Evolutionary conservation across 1,140 invertebrate genomes (phyloP).

Genomic region (Pararge aegeria): DNA sequence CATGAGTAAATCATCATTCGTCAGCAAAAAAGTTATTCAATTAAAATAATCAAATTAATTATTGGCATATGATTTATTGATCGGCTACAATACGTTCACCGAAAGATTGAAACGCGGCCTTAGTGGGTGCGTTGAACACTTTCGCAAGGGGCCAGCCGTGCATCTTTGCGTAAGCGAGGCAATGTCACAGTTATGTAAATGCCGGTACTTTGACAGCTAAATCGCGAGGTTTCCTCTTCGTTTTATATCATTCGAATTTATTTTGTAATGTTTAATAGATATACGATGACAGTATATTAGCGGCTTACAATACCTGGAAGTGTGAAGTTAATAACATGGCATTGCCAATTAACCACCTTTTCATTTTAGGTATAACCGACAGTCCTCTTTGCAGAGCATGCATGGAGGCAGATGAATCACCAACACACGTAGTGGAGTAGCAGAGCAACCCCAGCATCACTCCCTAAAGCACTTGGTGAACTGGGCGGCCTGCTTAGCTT

Average conservation of each 20-base stretch:
- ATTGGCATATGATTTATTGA: slow-evolving; percentile 2
- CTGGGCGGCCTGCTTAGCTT: too few species aligned
- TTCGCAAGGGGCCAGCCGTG: slow-evolving; percentile 50
- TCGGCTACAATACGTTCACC: not conserved
- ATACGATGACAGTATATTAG: not conserved
- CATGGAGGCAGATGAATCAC: too few species aligned
- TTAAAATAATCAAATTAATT: not conserved
- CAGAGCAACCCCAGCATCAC: too few species aligned
- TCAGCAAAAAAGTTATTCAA: not conserved
- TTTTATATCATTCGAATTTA: slow-evolving; percentile 14
- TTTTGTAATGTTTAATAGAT: slow-evolving; percentile 7
- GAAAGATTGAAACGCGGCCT: slow-evolving; percentile 12
- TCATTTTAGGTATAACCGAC: too few species aligned
- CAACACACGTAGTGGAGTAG: too few species aligned
- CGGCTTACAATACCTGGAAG: not conserved
- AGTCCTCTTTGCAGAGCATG: too few species aligned
- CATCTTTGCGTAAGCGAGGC: slow-evolving; percentile 61
- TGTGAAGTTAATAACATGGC: too few species aligned
- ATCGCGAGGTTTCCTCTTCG: slow-evolving; percentile 22
- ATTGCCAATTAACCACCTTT: too few species aligned
- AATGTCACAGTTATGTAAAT: slow-evolving; percentile 58
- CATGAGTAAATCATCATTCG: not conserved
- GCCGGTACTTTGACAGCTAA: slow-evolving; percentile 27
- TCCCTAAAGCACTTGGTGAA: too few species aligned
- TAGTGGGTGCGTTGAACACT: slow-evolving; percentile 35